Base-by-base conservation (phyloP, 2,888 invertebrate genomes). In the Drosophila dives region DNA sequence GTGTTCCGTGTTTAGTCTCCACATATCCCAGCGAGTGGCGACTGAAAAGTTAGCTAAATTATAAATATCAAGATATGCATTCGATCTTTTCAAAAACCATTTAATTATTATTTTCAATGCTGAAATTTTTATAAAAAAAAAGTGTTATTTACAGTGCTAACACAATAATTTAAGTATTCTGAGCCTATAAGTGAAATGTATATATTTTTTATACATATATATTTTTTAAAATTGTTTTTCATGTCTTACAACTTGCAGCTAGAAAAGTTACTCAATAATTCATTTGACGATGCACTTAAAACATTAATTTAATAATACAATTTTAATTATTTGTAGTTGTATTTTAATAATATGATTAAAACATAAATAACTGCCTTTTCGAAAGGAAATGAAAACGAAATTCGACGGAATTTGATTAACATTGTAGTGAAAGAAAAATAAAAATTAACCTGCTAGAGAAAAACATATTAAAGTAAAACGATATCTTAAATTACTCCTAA, bases 11-110 rank as follows among this genome's bases (percentile, higher is more conserved):
- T 32, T n/a, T n/a, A 38, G 23, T 38, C n/a, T 50, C 36, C 64
- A 12, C 60, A 56, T 40, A 53, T 26, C 34, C 11, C 20, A 38
- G 42, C 78, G 81, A 77, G 78, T 38, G 72, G 0, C 1, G 54
- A 11, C 59, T 17, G 0, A 53, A 2, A 20, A 66, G 50, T 77
- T 65, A 4, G 3, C 55, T 42, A 5, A 5, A 48, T 23, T 33
- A 33, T n/a, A 8, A 3, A 6, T 29, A 29, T 26, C 11, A 33
- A 15, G 2, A 2, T n/a, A 29, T 12, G 29, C 8, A n/a, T 2
- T 7, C 17, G 20, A 8, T 8, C 20, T 8, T 20, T 4, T 20
- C n/a, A 45, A 7, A 2, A 3, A 3, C 12, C 12, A 20, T 20
- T 20, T 45, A 3, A 45, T 12, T 15, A 15, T 45, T 45, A 7